Evolutionary conservation across 2,797 vertebrate genomes (phyloP), one percentile per base, ranked within the genome.

Genomic region (Cryptoprocta ferox): DNA sequence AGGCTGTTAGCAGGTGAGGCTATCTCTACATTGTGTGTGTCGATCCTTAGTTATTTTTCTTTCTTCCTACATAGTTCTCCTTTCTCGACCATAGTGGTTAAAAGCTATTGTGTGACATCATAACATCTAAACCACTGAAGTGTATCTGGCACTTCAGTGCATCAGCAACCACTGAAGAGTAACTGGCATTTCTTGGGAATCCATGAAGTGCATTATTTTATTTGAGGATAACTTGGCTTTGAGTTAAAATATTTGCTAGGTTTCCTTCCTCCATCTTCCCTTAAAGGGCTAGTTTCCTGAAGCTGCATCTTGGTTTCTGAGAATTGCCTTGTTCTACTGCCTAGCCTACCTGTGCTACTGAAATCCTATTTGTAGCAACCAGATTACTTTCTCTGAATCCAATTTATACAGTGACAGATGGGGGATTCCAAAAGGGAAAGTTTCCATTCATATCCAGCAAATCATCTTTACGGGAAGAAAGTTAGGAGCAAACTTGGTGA

Each of bases 341-440:
- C 32, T 50, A 87, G 18, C 42, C 42, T 89, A 96, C 96, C 95
- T 95, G 92, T 88, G 81, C 71, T 61, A 82, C 86, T 50, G 45
- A 86, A 96, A 95, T 97, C 70, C 80, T 84, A 63, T 87, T 88
- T 87, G 21, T 30, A 93, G 82, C n/a, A 75, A 93, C 89, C 53
- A 95, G 37, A 92, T 94, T 70, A 84, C 75, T 98, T 97, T 95
- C 80, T 96, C 82, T 48, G 75, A 94, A 94, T 89, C 65, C 73
- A 86, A 11, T 96, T 97, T 97, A 95, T 88, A 80, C 78, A 86
- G 59, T 66, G 91, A 97, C 96, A 97, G 92, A 95, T 86, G 92
- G 92, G 92, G 81, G 28, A 90, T 65, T 96, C 94, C 95, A 96
- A 97, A 96, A 96, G 88, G 73, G 92, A 96, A 90, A 28, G n/a